A percentile compares a stretch with the other conserved stretches of the same genome.
Conservation (phyloP, 2,797 vertebrate genomes). For the Chelonia mydas region DNA sequence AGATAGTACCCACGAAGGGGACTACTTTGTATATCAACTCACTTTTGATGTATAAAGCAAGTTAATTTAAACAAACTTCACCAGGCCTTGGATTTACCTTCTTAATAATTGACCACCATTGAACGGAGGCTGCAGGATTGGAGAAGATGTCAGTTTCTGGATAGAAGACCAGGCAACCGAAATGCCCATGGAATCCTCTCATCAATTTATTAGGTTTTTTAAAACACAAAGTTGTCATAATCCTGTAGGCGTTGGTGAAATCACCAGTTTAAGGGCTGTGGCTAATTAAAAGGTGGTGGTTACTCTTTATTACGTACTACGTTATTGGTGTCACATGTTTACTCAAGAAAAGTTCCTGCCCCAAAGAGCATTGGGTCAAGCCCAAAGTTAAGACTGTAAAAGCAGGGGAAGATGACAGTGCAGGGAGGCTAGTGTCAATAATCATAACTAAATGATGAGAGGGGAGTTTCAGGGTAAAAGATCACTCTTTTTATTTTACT, state of each 20-base stretch:
- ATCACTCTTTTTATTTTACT: background rate
- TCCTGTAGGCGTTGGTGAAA: background rate
- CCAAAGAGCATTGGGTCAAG: background rate
- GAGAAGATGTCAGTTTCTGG: background rate
- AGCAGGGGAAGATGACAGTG: background rate
- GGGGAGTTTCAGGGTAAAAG: background rate
- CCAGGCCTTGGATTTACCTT: background rate
- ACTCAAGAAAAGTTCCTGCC: background rate
- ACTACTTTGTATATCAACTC: background rate
- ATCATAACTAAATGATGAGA: background rate
- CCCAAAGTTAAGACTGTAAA: background rate
- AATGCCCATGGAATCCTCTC: background rate
- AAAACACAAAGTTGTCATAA: background rate
- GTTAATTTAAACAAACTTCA: background rate
- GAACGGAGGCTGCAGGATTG: background rate
- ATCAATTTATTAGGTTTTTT: background rate
- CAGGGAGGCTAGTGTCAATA: background rate
- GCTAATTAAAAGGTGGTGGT: background rate
- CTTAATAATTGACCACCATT: fast-evolving
- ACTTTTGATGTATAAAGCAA: background rate
- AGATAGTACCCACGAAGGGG: background rate
- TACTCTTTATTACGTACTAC: background rate
- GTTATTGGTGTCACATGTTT: background rate
- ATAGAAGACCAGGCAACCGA: background rate
- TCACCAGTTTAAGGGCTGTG: background rate